Base-by-base conservation (phyloP, 2,797 vertebrate genomes). In the Hydrolagus colliei region DNA sequence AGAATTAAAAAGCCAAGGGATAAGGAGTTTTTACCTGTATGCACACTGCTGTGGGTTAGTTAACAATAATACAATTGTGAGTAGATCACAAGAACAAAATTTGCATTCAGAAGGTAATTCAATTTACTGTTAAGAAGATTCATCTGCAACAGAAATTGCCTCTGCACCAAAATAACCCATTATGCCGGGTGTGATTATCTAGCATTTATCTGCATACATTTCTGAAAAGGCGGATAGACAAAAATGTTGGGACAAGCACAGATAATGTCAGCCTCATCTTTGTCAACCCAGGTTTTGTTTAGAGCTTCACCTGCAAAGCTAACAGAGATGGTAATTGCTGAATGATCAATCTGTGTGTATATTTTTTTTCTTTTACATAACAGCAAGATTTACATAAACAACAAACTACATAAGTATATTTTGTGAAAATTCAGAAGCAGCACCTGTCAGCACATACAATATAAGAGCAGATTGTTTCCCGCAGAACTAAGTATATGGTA, bases 141-240 rank as follows among this genome's bases (percentile, higher is more conserved):
- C 27, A 80, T 80, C 62, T 80, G 62, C n/a, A 77, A 77, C 32
- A 63, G 27, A 52, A 80, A 80, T 14, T 80, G 59, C 61, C 61
- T n/a, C n/a, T 32, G 11, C 16, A 80, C 22, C 9, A 73, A 73
- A 20, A 61, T 77, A 9, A 77, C 65, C 77, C 14, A 82, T 82
- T 20, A 35, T 35, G 27, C 68, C 67, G 63, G 79, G 10, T 20
- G 22, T 79, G 27, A 79, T 77, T 27, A 79, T 63, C 63, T 22
- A 79, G 63, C 10, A 13, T 79, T 62, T 79, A 62, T 79, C 63
- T 79, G 59, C 62, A 61, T 59, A 77, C 22, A 77, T 79, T 52
- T 79, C n/a, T 79, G 61, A 63, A n/a, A 22, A 27, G 20, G 9
- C 67, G 79, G 68, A 82, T 16, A 14, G 77, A 79, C 12, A 11